These are phyloP conservation scores for Calyptomena viridis DNA, from an alignment of 2,113 vertebrate species.

Conservation along the genomic window DNA sequence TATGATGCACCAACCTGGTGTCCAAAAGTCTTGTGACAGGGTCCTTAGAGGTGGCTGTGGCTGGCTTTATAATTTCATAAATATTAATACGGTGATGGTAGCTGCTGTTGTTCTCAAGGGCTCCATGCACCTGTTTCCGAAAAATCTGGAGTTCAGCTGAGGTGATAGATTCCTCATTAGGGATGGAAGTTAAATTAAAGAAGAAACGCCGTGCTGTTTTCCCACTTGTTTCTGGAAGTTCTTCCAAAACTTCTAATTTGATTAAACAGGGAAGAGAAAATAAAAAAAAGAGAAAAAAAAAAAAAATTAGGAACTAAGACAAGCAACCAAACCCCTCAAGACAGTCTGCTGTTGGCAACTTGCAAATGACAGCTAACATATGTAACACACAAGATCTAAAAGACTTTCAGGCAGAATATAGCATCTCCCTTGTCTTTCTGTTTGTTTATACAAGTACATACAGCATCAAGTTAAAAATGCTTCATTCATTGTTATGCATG, in stretches of 20 bases:
- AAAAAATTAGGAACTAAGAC: constrained; percentile 26
- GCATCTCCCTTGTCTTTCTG: neutral
- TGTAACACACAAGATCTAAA: neutral
- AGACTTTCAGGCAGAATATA: neutral
- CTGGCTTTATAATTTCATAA: constrained; percentile 92
- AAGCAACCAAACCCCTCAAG: neutral
- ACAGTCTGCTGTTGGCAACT: neutral
- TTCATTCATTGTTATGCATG: neutral
- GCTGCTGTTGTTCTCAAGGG: constrained; percentile 71
- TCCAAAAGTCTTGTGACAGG: constrained; percentile 92
- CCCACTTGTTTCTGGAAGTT: constrained; percentile 85
- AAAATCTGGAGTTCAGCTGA: constrained; percentile 96
- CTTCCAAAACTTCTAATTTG: constrained; percentile 89
- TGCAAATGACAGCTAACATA: neutral
- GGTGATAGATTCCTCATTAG: constrained; percentile 88
- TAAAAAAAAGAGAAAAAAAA: neutral
- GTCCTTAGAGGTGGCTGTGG: constrained; percentile 72
- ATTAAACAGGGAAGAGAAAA: constrained; percentile 11
- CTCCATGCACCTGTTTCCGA: constrained; percentile 86
- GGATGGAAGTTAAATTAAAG: constrained; percentile 95
- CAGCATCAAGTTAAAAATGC: neutral
- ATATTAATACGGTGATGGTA: constrained; percentile 96
- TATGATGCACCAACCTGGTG: constrained; percentile 93
- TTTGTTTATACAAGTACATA: neutral
- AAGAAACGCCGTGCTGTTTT: constrained; percentile 92